Percentiles rank a stretch among this genome's conserved stretches.
Conservation (phyloP, 2,888 invertebrate species). For the Aspidiotus destructor region DNA sequence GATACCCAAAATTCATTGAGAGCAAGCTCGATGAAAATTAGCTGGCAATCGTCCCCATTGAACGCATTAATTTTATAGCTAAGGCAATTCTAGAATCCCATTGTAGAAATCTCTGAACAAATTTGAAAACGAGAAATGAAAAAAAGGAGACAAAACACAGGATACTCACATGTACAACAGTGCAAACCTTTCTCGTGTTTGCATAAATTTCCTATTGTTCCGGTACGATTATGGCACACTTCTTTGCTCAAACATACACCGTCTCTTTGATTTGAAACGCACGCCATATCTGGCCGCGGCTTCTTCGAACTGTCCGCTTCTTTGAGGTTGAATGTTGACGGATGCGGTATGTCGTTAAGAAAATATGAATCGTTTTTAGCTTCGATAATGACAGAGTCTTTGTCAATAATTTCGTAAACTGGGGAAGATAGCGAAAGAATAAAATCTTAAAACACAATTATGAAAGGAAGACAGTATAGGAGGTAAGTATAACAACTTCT, state of each 20-base stretch:
- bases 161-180: conserved; percentile 37
- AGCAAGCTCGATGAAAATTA: too few relatives aligned
- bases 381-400: conserved; percentile 19
- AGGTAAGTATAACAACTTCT: too few relatives aligned
- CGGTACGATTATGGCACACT: conserved; percentile 37
- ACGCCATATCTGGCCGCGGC: neutral
- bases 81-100: too few relatives aligned
- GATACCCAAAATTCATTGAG: too few relatives aligned
- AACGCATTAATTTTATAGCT: too few relatives aligned
- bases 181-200: conserved; percentile 34
- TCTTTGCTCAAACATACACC: conserved; percentile 37
- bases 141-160: neutral
- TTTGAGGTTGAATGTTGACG: neutral
- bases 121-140: neutral
- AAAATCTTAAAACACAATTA: too few relatives aligned
- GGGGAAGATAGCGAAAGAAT: neutral
- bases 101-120: too few relatives aligned
- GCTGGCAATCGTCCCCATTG: too few relatives aligned
- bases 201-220: conserved; percentile 36
- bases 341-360: conserved; percentile 18
- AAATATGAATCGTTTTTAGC: conserved; percentile 12
- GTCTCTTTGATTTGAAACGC: conserved; percentile 35
- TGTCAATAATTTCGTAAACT: conserved; percentile 25
- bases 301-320: conserved; percentile 4
- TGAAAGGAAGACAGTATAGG: too few relatives aligned